Conservation (phyloP, 2,888 invertebrate species). For the Drosophila kambysellisi region DNA sequence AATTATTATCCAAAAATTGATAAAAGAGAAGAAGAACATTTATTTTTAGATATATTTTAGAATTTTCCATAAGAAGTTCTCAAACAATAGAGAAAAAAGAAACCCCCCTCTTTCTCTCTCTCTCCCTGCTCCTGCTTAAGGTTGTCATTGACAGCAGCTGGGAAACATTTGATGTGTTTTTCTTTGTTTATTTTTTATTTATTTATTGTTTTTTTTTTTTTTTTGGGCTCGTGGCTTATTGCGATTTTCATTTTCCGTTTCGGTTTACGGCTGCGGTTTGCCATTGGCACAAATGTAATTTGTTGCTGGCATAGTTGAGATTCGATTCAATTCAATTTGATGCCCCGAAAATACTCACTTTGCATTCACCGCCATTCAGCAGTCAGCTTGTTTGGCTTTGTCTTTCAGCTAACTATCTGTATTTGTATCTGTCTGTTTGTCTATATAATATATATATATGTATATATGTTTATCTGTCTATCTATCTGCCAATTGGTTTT, state of each 20-base stretch:
- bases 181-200: background rate
- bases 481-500: conserved; percentile 3
- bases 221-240: conserved; percentile 43
- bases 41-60: background rate
- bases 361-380: conserved; percentile 17
- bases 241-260: conserved; percentile 54
- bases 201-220: background rate
- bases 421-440: background rate
- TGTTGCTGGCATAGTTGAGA: conserved; percentile 38
- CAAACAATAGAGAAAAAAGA: background rate
- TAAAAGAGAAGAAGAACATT: background rate
- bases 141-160: conserved; percentile 62
- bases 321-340: conserved; percentile 16
- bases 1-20: background rate
- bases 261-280: conserved; percentile 51
- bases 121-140: conserved; percentile 38
- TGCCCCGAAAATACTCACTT: conserved; percentile 5
- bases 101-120: background rate
- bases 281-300: conserved; percentile 57
- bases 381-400: conserved; percentile 17
- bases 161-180: conserved; percentile 8
- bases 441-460: background rate
- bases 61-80: background rate
- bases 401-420: conserved; percentile 4
- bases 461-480: background rate